phyloP scores from a whole-genome alignment of 2,113 vertebrate genomes.

The Chinchilla lanigera region DNA sequence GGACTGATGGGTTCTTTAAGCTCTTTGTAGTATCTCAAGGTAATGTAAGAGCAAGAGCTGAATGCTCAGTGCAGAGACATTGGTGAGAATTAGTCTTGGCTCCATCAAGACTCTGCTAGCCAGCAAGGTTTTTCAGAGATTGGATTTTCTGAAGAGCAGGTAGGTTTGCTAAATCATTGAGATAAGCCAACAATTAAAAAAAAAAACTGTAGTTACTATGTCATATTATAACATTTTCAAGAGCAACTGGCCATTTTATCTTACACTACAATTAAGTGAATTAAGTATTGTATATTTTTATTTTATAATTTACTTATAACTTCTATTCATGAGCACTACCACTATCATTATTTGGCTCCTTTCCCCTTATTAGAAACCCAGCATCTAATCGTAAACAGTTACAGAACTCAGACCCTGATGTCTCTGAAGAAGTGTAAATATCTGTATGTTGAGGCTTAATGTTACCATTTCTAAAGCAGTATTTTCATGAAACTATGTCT shows the following conservation, averaged over 20 bases:
- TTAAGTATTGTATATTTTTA: background rate
- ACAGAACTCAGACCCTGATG: background rate
- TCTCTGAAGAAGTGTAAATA: background rate
- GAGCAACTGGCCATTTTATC: background rate
- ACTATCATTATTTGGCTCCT: background rate
- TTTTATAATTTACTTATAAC: constrained; percentile 3
- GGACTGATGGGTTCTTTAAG: background rate
- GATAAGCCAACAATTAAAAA: too few species aligned
- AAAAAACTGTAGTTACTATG: background rate
- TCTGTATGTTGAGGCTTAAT: background rate
- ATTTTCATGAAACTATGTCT: background rate
- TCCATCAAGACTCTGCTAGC: background rate
- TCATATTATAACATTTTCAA: background rate
- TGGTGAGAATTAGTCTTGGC: background rate
- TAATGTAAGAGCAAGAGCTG: background rate
- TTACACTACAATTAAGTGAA: background rate
- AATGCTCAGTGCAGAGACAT: background rate
- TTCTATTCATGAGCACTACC: background rate
- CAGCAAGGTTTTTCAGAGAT: background rate
- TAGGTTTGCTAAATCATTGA: background rate
- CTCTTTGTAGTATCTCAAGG: background rate
- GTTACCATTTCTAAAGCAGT: background rate
- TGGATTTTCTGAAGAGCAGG: background rate
- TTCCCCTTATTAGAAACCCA: background rate
- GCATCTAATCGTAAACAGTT: background rate